Evolutionary conservation across 2,888 invertebrate genomes (phyloP).

Genomic region (Perithous albicinctus): DNA sequence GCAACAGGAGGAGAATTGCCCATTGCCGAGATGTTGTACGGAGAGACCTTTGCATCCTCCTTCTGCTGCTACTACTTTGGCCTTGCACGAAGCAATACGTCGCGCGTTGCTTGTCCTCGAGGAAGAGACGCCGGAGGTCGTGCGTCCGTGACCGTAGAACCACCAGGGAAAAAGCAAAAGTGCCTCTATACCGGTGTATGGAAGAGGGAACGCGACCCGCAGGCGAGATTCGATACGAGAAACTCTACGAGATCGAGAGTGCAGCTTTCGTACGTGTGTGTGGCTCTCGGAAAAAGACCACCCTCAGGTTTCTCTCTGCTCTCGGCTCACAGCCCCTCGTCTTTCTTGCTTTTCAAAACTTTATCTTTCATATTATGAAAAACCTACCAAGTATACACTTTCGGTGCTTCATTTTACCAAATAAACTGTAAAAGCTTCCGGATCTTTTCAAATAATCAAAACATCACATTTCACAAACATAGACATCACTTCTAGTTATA

Average conservation of each 20-base stretch:
- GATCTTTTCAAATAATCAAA: neutral
- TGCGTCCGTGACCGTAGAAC: slow-evolving; percentile 44
- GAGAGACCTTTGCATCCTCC: slow-evolving; percentile 53
- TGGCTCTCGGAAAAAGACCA: slow-evolving; percentile 1
- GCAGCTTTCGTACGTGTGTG: slow-evolving; percentile 5
- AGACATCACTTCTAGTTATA: too few relatives aligned
- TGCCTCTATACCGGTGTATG: neutral
- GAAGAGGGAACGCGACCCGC: slow-evolving; percentile 16
- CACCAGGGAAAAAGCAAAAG: slow-evolving; percentile 22
- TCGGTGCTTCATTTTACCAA: too few relatives aligned
- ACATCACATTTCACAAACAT: neutral
- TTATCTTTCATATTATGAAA: neutral
- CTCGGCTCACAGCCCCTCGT: neutral
- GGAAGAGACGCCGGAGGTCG: slow-evolving; percentile 31
- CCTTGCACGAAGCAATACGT: slow-evolving; percentile 49
- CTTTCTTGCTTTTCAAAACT: neutral
- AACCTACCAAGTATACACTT: neutral
- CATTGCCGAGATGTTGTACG: slow-evolving; percentile 50
- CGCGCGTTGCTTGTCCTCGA: slow-evolving; percentile 43
- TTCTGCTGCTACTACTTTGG: slow-evolving; percentile 41
- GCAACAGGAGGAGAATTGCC: slow-evolving; percentile 9
- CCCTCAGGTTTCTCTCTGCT: neutral
- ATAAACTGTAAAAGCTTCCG: neutral
- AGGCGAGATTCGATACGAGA: slow-evolving; percentile 40
- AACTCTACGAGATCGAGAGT: slow-evolving; percentile 36